Base-by-base conservation (phyloP, 1,140 invertebrate genomes). In the Sminthurides bifidus region DNA sequence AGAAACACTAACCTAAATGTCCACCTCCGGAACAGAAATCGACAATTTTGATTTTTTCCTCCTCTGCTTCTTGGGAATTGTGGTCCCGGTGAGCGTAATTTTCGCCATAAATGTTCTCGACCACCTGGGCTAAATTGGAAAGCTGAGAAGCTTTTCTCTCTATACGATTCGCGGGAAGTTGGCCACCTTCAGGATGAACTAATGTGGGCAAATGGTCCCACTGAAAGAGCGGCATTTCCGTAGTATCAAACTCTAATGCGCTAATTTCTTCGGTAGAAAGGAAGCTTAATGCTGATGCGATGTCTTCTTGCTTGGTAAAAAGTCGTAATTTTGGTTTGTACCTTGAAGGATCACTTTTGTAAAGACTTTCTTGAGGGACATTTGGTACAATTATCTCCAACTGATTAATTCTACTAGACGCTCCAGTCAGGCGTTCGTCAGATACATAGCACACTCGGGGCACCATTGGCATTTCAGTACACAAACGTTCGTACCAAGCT, bases 1-100 rank as follows among this genome's bases (percentile, higher is more conserved):
- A n/a, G n/a, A n/a, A n/a, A n/a, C n/a, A n/a, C n/a, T 49, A 33
- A 3, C 90, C 92, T 55, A 97, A 73, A 73, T 95, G 91, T 2
- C 92, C 92, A 63, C 87, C 84, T 2, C 92, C 92, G 65, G 85
- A 87, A 72, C 92, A 96, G 72, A 95, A 96, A 69, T 96, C 92
- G 2, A 95, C 87, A 61, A 96, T 89, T 15, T 77, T 72, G 64
- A 75, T 66, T 4, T 69, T 71, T 26, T 64, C 56, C 62, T 78
- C 66, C 53, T 72, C 63, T 24, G 61, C 48, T 37, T 59, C 54
- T 52, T 74, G 73, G 17, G 19, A 23, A n/a, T 17, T 15, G 29
- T 48, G n/a, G n/a, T n/a, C n/a, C n/a, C n/a, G n/a, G n/a, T n/a
- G n/a, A n/a, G n/a, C 38, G 0, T 50, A n/a, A 30, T 57, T 64